A percentile compares a stretch with the other conserved stretches of the same genome.
Conservation (phyloP, 2,888 invertebrate species). For the Tenthredo amoena region DNA sequence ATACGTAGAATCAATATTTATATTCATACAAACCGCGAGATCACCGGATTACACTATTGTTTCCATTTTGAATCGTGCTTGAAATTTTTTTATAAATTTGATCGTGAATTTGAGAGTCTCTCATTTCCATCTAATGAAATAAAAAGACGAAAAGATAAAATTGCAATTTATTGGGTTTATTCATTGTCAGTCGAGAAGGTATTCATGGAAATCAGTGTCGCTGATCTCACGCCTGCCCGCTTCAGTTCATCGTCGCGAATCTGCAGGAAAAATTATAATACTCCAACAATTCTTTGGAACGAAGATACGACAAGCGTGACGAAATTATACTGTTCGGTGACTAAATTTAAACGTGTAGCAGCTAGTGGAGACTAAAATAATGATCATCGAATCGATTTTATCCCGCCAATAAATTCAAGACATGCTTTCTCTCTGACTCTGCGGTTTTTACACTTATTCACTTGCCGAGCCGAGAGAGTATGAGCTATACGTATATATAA, state of each 20-base stretch:
- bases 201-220: not conserved
- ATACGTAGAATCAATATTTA: not conserved
- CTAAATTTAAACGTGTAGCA: not conserved
- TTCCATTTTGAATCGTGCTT: not conserved
- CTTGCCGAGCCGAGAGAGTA: not conserved
- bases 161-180: not conserved
- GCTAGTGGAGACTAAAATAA: not conserved
- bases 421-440: not conserved
- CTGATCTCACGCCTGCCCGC: not conserved
- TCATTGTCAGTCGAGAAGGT: conserved; percentile 9
- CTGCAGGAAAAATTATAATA: not conserved
- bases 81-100: not conserved
- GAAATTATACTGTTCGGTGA: not conserved
- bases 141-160: not conserved
- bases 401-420: not conserved
- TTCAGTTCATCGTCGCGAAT: not conserved
- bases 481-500: not conserved
- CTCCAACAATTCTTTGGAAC: not conserved
- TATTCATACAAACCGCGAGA: not conserved
- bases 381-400: conserved; percentile 2
- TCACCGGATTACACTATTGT: not conserved
- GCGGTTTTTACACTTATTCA: not conserved
- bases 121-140: not conserved
- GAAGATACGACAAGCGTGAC: not conserved
- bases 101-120: not conserved